A percentile compares a stretch with the other conserved stretches of the same genome.
These are phyloP conservation scores for Anoura caudifer DNA, from an alignment of 2,113 vertebrate genomes.

Conservation along the genomic window DNA sequence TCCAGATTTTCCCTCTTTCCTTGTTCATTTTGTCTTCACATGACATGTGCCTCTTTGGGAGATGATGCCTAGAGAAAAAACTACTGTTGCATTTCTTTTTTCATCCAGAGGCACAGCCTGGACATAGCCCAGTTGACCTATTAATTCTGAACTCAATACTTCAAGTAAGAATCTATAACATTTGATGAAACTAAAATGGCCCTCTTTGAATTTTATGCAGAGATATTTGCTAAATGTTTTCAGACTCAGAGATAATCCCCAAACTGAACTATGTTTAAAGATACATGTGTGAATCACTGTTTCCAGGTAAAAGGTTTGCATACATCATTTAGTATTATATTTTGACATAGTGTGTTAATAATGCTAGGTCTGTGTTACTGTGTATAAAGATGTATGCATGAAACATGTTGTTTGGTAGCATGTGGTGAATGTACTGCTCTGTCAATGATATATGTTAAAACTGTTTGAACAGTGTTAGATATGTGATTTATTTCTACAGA, in stretches of 20 bases:
- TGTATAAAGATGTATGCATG: neutral
- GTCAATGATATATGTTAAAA: neutral
- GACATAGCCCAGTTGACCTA: neutral
- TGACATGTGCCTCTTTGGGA: neutral
- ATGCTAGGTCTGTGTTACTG: neutral
- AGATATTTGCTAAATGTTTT: constrained; percentile 31
- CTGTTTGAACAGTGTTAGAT: neutral
- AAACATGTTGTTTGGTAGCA: neutral
- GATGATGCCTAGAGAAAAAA: neutral
- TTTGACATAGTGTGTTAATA: neutral
- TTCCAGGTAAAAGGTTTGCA: neutral
- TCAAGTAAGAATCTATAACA: neutral
- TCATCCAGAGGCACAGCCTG: neutral
- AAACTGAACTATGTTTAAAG: neutral
- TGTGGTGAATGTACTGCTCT: neutral
- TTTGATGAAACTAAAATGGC: neutral
- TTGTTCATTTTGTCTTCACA: neutral
- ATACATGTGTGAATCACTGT: neutral
- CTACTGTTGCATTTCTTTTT: neutral
- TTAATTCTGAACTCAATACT: constrained; percentile 9
- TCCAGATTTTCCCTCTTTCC: neutral
- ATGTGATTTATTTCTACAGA: neutral
- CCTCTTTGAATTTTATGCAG: constrained; percentile 32
- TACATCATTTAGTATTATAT: neutral
- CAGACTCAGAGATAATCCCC: constrained; percentile 1